phyloP scores from a whole-genome alignment of 2,113 vertebrate genomes.

The Pteruthius melanotis region DNA sequence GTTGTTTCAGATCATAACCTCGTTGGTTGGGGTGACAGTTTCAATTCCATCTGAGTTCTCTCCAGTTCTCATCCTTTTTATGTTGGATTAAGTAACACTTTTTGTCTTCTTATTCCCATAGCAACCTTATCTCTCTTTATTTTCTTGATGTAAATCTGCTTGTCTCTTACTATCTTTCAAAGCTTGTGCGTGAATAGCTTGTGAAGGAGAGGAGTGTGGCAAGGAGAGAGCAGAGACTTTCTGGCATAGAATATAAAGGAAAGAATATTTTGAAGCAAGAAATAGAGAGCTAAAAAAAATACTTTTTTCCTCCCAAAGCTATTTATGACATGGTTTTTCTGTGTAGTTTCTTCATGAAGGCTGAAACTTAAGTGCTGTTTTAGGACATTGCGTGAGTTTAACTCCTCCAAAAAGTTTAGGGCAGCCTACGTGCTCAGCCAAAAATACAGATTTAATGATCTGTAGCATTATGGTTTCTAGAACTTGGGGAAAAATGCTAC shows the following conservation, averaged over 20 bases:
- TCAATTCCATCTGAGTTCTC: neutral
- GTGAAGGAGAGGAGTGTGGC: neutral
- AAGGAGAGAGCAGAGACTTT: neutral
- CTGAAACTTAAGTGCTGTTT: neutral
- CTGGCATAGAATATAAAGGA: neutral
- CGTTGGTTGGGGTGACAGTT: neutral
- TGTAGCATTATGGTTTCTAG: fast-evolving
- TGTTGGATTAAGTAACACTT: slow-evolving; percentile 1
- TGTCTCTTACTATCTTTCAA: neutral
- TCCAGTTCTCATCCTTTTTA: slow-evolving; percentile 13
- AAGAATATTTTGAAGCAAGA: neutral
- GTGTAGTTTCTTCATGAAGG: neutral
- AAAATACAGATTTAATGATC: neutral
- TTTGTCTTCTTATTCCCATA: slow-evolving; percentile 38
- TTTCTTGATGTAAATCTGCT: slow-evolving; percentile 35
- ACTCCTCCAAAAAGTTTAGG: neutral
- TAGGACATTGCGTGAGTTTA: neutral
- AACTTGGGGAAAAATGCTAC: neutral
- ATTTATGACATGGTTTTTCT: neutral
- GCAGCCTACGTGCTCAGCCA: neutral
- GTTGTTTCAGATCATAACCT: neutral
- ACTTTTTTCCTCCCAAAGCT: neutral
- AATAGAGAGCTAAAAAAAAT: neutral
- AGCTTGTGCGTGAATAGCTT: neutral
- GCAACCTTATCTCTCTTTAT: neutral